A percentile compares a stretch with the other conserved stretches of the same genome.
Conservation (phyloP, 2,888 invertebrate species). For the Eilema caniola region DNA sequence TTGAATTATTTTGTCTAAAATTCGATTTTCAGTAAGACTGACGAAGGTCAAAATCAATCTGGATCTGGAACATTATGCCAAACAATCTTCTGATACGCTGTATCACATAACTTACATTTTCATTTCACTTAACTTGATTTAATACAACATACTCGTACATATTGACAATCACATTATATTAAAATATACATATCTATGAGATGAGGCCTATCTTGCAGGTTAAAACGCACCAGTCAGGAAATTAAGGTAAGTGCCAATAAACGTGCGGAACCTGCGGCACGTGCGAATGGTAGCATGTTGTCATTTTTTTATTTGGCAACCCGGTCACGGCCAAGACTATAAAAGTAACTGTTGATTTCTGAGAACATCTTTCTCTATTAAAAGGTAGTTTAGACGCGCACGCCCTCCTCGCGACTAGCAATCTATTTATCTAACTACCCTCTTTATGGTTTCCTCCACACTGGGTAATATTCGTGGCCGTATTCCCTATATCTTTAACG, state of each 20-base stretch:
- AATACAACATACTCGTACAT: too few relatives aligned
- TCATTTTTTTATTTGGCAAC: conserved; percentile 59
- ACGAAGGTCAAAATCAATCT: too few relatives aligned
- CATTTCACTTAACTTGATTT: too few relatives aligned
- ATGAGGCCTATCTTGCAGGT: conserved; percentile 24
- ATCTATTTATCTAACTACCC: conserved; percentile 77
- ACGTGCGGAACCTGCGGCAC: conserved; percentile 29
- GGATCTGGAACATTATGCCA: too few relatives aligned
- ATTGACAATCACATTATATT: background rate
- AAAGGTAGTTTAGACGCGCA: conserved; percentile 71
- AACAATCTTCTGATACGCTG: too few relatives aligned
- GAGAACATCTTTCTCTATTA: conserved; percentile 75
- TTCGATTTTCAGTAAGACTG: too few relatives aligned
- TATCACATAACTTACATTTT: too few relatives aligned
- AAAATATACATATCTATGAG: conserved; percentile 26
- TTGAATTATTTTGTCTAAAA: background rate
- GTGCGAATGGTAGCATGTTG: conserved; percentile 41
- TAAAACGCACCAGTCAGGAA: conserved; percentile 35
- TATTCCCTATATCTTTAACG: conserved; percentile 48
- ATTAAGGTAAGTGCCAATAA: conserved; percentile 47
- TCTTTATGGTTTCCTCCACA: conserved; percentile 69
- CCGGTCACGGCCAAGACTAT: conserved; percentile 65
- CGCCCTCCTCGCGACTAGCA: conserved; percentile 64
- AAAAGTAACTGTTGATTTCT: conserved; percentile 75
- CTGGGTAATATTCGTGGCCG: conserved; percentile 60